Evolutionary conservation across 2,797 vertebrate species (phyloP).

Genomic region (Argya squamiceps): DNA sequence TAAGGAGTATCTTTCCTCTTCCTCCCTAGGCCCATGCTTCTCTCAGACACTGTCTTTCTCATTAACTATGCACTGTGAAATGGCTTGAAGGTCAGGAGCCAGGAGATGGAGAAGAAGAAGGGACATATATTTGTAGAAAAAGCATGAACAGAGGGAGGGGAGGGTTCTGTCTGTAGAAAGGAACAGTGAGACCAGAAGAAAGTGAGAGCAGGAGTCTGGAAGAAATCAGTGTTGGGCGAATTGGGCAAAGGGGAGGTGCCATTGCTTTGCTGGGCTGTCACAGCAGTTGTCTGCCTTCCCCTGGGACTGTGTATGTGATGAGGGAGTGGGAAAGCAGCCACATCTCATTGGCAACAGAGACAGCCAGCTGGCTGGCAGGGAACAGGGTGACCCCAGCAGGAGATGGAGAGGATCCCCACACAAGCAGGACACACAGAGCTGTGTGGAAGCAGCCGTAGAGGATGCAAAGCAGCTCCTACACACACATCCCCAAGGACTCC

Average conservation of each 20-base stretch:
- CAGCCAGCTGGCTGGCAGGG: background rate
- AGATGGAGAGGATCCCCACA: background rate
- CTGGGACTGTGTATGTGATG: background rate
- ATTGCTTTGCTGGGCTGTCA: background rate
- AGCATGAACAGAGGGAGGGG: background rate
- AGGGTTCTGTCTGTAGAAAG: background rate
- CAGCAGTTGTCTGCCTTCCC: background rate
- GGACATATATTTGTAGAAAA: background rate
- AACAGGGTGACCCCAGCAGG: background rate
- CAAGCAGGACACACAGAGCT: background rate
- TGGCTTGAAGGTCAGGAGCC: background rate
- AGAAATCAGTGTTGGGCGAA: background rate
- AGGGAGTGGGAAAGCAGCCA: background rate
- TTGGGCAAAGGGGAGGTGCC: background rate
- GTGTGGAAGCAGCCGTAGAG: background rate
- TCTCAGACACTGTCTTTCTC: background rate
- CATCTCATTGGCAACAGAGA: background rate
- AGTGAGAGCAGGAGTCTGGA: background rate
- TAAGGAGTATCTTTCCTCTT: background rate
- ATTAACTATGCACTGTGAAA: background rate
- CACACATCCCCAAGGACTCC: background rate
- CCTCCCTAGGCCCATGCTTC: accelerated
- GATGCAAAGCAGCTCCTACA: background rate
- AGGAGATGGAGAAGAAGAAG: background rate
- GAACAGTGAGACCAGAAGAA: background rate